Evolutionary conservation across 2,888 invertebrate species (phyloP).

Genomic region (Leptarthrus brevirostris): DNA sequence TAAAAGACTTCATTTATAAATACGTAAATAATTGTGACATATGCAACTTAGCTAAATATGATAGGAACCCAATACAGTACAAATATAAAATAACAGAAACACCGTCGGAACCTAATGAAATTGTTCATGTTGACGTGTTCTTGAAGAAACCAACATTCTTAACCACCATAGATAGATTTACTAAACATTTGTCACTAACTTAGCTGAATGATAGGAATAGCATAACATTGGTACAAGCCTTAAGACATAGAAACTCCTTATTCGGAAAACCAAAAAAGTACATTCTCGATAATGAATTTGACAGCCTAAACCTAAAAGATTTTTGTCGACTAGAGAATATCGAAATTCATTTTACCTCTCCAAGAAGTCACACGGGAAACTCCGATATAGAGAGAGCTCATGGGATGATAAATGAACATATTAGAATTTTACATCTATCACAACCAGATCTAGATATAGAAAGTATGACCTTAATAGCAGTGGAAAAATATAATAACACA

Average conservation of each 20-base stretch:
- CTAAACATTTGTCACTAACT: background rate
- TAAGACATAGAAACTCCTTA: background rate
- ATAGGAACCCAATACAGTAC: background rate
- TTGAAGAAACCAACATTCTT: conserved; percentile 2
- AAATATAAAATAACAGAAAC: background rate
- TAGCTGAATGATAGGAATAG: conserved; percentile 16
- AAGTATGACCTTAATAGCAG: too few relatives aligned
- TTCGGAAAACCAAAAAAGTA: conserved; percentile 10
- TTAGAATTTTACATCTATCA: too few relatives aligned
- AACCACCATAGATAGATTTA: background rate
- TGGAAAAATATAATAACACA: too few relatives aligned
- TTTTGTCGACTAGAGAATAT: conserved; percentile 10
- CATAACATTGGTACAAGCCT: background rate
- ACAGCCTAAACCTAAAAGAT: background rate
- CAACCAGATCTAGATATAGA: too few relatives aligned
- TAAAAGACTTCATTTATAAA: background rate
- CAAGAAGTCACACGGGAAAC: conserved; percentile 3
- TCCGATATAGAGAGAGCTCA: conserved; percentile 19
- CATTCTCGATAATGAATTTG: conserved; percentile 11
- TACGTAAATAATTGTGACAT: background rate
- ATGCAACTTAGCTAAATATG: background rate
- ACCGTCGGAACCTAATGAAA: too few relatives aligned
- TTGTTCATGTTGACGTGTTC: too few relatives aligned
- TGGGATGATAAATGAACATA: conserved; percentile 2
- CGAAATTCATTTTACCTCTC: conserved; percentile 4